Evolutionary conservation across 35 echinoderm and acorn worm genomes (phyloP), one percentile per base, ranked within the genome.

Genomic region (Stichopus chloronotus): DNA sequence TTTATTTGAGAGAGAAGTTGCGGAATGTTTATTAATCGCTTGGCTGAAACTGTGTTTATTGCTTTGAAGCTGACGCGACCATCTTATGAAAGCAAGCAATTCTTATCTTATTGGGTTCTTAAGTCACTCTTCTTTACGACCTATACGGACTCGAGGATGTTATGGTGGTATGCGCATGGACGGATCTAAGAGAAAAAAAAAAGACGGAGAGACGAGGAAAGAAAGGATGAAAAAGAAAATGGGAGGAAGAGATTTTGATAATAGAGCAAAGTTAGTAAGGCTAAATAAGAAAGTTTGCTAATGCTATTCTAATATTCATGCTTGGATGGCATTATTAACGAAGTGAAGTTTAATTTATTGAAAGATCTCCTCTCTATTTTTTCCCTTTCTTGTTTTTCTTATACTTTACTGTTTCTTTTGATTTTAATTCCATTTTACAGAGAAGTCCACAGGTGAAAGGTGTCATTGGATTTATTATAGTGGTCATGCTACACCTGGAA

Each of bases 11-110:
- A n/a, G 20, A n/a, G 19, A n/a, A 74, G 14, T 72, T 74, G 19
- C 19, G 69, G 22, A 74, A 74, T 74, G 17, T 74, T 74, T 74
- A 74, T 74, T 74, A 74, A 74, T 19, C 69, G 69, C 69, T 74
- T 74, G 14, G 19, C 7, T 74, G 69, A 74, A 74, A 74, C 69
- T 19, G 69, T 74, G 69, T 74, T 74, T 74, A 74, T 74, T 74
- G 19, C 11, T 74, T 74, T 74, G 69, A 74, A 74, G 17, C 69
- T 74, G 69, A n/a, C 13, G 69, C 69, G 69, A 74, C 69, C 69
- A 74, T 43, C 69, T 14, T 43, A 43, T 43, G 30, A 3, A 74
- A 19, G 69, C 69, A 74, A 74, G 22, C 69, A 74, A 20, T 14
- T 20, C 19, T 19, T 74, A 20, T 14, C 11, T 74, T 19, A 74